Evolutionary conservation across 2,888 invertebrate genomes (phyloP), one percentile per base, ranked within the genome.

Genomic region (Mythimna impura): DNA sequence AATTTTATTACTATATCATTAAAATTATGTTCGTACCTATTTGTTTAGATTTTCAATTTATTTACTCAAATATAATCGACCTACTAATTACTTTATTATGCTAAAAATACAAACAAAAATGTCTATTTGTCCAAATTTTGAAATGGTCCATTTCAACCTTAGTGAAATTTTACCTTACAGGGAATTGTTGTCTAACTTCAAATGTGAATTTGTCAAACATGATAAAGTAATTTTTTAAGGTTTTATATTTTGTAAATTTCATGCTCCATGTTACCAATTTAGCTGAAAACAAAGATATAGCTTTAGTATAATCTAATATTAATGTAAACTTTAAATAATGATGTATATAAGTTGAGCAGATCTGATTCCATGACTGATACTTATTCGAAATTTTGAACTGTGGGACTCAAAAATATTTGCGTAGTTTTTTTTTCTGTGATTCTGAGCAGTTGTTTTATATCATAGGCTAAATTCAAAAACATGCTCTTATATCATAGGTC

Each of bases 331-430:
- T 73, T 36, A 17, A 70, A 47, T 54, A 47, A 3, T 40, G 10
- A 40, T 12, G 12, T 40, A 40, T 40, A 40, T 40, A 3, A 40
- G 40, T 43, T 50, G 17, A 57, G 61, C 50, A 64, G 60, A 75
- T 65, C 75, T 80, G 66, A 66, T 12, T 64, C 9, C 20, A 52
- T 65, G 76, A 75, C 76, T 81, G 55, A 80, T 40, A 30, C 30
- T 3, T 30, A 40, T 50, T 4, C 22, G 8, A 74, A 64, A 54
- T 43, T 40, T 30, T 14, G n/a, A n/a, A 52, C n/a, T 55, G 14
- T 25, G 9, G 14, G 47, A 79, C 62, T 63, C 50, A 55, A 9
- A 36, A 58, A 54, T n/a, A 17, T 54, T 66, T 22, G 9, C 6
- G 43, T 20, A 17, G 22, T 43, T 25, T 34, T 1, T n/a, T 55